phyloP scores from a whole-genome alignment of 2,888 invertebrate genomes.

The Geotrupes spiniger region DNA sequence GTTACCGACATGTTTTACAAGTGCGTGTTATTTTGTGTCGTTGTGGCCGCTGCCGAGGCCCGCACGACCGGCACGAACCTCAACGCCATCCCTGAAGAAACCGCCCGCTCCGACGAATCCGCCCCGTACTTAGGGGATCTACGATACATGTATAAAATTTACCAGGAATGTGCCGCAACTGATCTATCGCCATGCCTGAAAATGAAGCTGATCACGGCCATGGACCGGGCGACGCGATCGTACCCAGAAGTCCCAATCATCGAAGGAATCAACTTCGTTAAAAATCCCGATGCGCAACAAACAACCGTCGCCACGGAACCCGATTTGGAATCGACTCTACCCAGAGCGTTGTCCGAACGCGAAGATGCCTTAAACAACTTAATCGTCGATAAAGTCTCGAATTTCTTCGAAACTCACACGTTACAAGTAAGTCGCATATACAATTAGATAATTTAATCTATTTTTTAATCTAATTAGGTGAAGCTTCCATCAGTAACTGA shows the following conservation, averaged over 20 bases:
- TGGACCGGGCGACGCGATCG: slow-evolving; percentile 69
- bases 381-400: slow-evolving; percentile 70
- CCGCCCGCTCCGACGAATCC: slow-evolving; percentile 41
- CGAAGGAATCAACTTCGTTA: slow-evolving; percentile 74
- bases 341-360: slow-evolving; percentile 69
- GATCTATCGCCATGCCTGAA: slow-evolving; percentile 74
- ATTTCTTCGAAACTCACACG: slow-evolving; percentile 76
- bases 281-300: slow-evolving; percentile 51
- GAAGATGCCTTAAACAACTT: slow-evolving; percentile 70
- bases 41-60: slow-evolving; percentile 56
- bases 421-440: slow-evolving; percentile 59
- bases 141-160: slow-evolving; percentile 72
- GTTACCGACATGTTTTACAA: slow-evolving; percentile 55
- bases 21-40: slow-evolving; percentile 58
- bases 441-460: slow-evolving; percentile 8
- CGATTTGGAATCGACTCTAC: slow-evolving; percentile 69
- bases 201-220: slow-evolving; percentile 71
- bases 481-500: slow-evolving; percentile 71
- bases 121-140: slow-evolving; percentile 61
- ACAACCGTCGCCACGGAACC: slow-evolving; percentile 55
- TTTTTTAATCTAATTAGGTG: slow-evolving; percentile 53
- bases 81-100: slow-evolving; percentile 45
- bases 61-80: slow-evolving; percentile 55
- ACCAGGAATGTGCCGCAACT: slow-evolving; percentile 73
- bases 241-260: slow-evolving; percentile 63